Evolutionary conservation across 2,113 vertebrate genomes (phyloP).

Genomic region (Xenopus tropicalis): DNA sequence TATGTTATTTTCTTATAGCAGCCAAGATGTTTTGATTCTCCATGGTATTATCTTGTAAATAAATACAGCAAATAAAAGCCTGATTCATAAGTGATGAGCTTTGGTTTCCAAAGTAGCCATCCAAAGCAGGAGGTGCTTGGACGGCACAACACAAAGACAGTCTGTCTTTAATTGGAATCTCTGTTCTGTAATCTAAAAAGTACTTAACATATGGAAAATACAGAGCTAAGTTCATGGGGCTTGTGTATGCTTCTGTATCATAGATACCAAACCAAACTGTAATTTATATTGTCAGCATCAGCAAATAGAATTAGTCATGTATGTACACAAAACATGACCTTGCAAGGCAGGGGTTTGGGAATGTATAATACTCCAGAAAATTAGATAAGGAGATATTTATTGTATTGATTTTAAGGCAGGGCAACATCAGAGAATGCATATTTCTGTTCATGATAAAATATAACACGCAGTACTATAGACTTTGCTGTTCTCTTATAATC

Average conservation of each 20-base stretch:
- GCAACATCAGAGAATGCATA: no score
- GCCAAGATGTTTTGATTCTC: conserved; percentile 10
- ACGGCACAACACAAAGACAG: conserved; percentile 17
- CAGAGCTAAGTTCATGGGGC: conserved; percentile 6
- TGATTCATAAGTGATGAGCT: background rate
- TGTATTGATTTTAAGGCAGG: no score
- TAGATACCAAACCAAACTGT: conserved; percentile 20
- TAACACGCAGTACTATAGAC: no score
- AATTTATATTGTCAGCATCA: conserved; percentile 19
- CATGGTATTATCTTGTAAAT: conserved; percentile 18
- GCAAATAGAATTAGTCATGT: conserved; percentile 6
- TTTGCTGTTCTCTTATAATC: no score
- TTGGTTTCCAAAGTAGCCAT: background rate
- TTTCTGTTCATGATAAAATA: no score
- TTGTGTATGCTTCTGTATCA: conserved; percentile 24
- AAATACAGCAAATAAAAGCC: conserved; percentile 13
- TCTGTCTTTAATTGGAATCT: conserved; percentile 24
- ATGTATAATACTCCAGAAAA: no score
- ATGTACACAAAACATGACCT: conserved; percentile 8
- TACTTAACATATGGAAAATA: conserved; percentile 4
- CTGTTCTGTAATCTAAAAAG: conserved; percentile 12
- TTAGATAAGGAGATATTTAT: no score
- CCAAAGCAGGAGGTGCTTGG: conserved; percentile 6
- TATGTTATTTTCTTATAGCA: background rate
- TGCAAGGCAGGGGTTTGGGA: background rate